Evolutionary conservation across 1,140 invertebrate species (phyloP).

Genomic region (Agrilus planipennis): DNA sequence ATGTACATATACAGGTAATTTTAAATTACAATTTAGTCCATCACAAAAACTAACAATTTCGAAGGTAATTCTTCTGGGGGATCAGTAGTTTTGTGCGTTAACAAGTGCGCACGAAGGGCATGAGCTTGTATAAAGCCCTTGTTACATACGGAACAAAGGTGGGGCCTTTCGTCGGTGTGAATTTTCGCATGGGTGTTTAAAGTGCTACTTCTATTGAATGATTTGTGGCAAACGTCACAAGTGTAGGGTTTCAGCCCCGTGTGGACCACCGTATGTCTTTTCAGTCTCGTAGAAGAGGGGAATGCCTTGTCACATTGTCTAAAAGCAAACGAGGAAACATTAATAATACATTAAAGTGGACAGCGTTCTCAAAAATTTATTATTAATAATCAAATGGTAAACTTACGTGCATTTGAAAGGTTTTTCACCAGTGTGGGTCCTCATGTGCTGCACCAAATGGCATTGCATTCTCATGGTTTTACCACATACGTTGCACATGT

Average conservation of each 20-base stretch:
- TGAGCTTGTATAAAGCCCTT: slow-evolving; percentile 51
- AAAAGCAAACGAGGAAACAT: slow-evolving; percentile 5
- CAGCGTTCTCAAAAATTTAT: neutral
- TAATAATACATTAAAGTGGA: neutral
- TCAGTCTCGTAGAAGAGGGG: slow-evolving; percentile 52
- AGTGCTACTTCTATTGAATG: slow-evolving; percentile 26
- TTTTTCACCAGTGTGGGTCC: slow-evolving; percentile 47
- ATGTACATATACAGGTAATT: too few species aligned
- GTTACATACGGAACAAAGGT: slow-evolving; percentile 52
- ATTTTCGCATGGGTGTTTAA: slow-evolving; percentile 43
- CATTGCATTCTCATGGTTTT: slow-evolving; percentile 25
- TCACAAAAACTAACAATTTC: too few species aligned
- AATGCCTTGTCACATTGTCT: slow-evolving; percentile 48
- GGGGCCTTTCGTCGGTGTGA: slow-evolving; percentile 52
- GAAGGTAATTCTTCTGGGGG: too few species aligned
- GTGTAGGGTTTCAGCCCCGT: slow-evolving; percentile 47
- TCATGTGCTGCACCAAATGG: slow-evolving; percentile 36
- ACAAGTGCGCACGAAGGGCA: slow-evolving; percentile 50
- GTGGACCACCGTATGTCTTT: slow-evolving; percentile 64
- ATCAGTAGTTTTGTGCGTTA: slow-evolving; percentile 8
- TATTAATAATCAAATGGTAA: too few species aligned
- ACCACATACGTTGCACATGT: slow-evolving; percentile 23
- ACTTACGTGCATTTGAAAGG: slow-evolving; percentile 39
- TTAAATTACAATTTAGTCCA: too few species aligned
- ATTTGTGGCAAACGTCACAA: slow-evolving; percentile 37